These are phyloP conservation scores for Gallinago nigripennis DNA, from an alignment of 2,797 vertebrate species.

Conservation along the genomic window DNA sequence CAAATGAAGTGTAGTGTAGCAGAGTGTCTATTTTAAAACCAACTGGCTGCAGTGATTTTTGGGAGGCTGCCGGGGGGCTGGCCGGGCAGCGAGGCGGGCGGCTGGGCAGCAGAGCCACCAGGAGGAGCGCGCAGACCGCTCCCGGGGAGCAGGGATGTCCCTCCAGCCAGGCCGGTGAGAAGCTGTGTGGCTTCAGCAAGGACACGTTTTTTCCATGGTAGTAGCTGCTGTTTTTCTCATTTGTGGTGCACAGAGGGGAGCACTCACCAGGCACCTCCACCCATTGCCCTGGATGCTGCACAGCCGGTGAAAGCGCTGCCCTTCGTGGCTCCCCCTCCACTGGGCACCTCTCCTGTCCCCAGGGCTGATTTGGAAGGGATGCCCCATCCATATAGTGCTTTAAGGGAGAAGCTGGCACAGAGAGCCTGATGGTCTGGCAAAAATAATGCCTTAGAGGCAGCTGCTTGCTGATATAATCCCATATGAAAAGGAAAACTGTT, in stretches of 20 bases:
- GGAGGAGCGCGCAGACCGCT: conserved; percentile 27
- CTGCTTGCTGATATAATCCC: conserved; percentile 49
- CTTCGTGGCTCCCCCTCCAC: background rate
- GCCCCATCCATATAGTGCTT: background rate
- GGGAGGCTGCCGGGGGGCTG: background rate
- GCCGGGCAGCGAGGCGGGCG: background rate
- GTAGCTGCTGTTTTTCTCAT: background rate
- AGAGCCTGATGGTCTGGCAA: background rate
- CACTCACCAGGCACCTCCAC: background rate
- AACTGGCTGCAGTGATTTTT: background rate
- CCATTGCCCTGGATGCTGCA: background rate
- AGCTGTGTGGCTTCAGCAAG: background rate
- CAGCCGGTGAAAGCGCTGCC: background rate
- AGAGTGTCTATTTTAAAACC: background rate
- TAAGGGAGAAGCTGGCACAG: conserved; percentile 8
- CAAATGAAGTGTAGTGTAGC: background rate
- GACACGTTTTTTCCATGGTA: background rate
- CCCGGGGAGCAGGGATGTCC: background rate
- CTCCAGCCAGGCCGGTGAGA: background rate
- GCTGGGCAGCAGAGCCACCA: background rate
- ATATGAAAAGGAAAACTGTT: conserved; percentile 8
- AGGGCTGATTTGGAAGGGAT: background rate
- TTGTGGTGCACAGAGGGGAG: background rate
- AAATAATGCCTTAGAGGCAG: conserved; percentile 28
- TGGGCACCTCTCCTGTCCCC: background rate